These are phyloP conservation scores for Pegea sp. DNA, from an alignment of 23 tunicate species.

Conservation along the genomic window DNA sequence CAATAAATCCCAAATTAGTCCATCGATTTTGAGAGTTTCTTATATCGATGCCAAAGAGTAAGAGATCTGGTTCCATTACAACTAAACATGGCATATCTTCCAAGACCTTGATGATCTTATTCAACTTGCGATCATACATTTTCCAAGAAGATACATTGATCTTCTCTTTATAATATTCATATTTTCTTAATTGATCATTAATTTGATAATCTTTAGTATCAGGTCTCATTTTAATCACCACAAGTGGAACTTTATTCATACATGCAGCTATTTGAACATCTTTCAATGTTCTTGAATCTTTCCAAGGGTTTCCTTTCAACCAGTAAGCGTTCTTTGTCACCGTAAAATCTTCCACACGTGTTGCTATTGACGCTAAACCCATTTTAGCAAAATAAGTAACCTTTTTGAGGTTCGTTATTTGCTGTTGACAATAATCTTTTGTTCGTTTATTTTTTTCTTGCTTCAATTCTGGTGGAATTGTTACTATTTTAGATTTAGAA, in stretches of 20 bases:
- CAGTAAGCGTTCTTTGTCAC: slow-evolving; percentile 37
- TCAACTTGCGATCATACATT: slow-evolving; percentile 3
- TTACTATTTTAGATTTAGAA: too few species aligned
- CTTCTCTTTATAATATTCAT: not conserved
- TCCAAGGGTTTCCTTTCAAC: slow-evolving; percentile 38
- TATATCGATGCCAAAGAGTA: slow-evolving; percentile 35
- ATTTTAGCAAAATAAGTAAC: too few species aligned
- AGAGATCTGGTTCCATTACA: slow-evolving; percentile 65
- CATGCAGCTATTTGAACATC: slow-evolving; percentile 33
- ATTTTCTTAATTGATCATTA: not conserved
- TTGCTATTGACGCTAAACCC: slow-evolving; percentile 14
- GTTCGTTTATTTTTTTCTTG: too few species aligned
- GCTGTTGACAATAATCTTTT: too few species aligned
- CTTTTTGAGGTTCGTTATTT: too few species aligned
- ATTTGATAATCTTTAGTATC: not conserved
- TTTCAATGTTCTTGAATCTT: slow-evolving; percentile 18
- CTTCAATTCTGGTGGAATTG: too few species aligned
- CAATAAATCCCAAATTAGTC: slow-evolving; percentile 48
- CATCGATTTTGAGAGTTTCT: slow-evolving; percentile 43
- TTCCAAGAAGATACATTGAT: not conserved
- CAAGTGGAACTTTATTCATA: slow-evolving; percentile 31
- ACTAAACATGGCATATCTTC: slow-evolving; percentile 44
- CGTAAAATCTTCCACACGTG: not conserved
- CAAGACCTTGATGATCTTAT: slow-evolving; percentile 9
- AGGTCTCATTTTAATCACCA: slow-evolving; percentile 71